Base-by-base conservation (phyloP, 23 tunicate genomes). In the Ascidia mentula region DNA sequence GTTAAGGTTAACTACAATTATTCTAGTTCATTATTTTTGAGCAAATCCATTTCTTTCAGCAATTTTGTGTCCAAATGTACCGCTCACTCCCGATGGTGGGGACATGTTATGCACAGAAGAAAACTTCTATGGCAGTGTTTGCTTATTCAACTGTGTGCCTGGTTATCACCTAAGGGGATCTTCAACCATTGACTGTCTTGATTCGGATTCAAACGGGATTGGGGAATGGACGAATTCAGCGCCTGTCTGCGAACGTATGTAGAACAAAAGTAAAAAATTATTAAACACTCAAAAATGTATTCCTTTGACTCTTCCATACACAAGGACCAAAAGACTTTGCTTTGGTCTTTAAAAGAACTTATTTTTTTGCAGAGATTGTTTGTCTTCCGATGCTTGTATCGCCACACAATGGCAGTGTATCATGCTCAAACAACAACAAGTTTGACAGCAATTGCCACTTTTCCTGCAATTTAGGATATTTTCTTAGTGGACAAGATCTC, bases 241-340 rank as follows among this genome's bases (percentile, higher is more conserved):
- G 9, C 90, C 90, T 9, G 32, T 31, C 13, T 86, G 90, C 32
- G 75, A 79, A 73, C 75, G 90, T 86, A 79, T 33, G 90, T n/a
- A n/a, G n/a, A n/a, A n/a, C n/a, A n/a, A n/a, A n/a, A n/a, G n/a
- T n/a, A n/a, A n/a, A n/a, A n/a, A n/a, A n/a, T n/a, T n/a, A n/a
- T n/a, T n/a, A n/a, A n/a, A n/a, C n/a, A n/a, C n/a, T n/a, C n/a
- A n/a, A n/a, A n/a, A n/a, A n/a, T n/a, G n/a, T n/a, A n/a, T n/a
- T n/a, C n/a, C n/a, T n/a, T n/a, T n/a, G n/a, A n/a, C n/a, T n/a
- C n/a, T n/a, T n/a, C n/a, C n/a, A n/a, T n/a, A n/a, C n/a, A n/a
- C n/a, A n/a, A n/a, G n/a, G n/a, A n/a, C n/a, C n/a, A n/a, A n/a
- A n/a, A n/a, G n/a, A n/a, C n/a, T n/a, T n/a, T n/a, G n/a, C n/a